Conservation (phyloP, 2,113 vertebrate species). For the Corvus moneduloides region DNA sequence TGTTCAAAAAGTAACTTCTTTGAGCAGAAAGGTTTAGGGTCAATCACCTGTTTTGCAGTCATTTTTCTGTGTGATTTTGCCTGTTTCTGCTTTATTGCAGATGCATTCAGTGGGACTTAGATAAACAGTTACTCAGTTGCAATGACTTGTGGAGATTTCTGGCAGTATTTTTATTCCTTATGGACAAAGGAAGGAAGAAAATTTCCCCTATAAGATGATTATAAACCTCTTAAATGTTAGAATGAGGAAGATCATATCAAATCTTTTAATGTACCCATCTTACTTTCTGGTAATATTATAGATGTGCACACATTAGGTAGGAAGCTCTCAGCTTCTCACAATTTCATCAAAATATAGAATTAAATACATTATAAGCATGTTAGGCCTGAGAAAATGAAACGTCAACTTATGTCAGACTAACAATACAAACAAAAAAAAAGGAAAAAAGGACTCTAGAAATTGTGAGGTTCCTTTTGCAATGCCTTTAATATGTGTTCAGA, state of each 20-base stretch:
- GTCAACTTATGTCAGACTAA: neutral
- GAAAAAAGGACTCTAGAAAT: neutral
- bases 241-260: neutral
- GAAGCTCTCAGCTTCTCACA: neutral
- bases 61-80: neutral
- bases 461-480: neutral
- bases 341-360: neutral
- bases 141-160: neutral
- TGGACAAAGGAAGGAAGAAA: neutral
- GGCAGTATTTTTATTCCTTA: neutral
- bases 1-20: neutral
- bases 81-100: neutral
- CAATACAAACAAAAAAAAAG: neutral
- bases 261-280: neutral
- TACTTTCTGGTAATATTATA: neutral
- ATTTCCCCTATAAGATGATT: neutral
- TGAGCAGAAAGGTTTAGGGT: neutral
- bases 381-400: neutral
- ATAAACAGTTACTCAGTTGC: neutral
- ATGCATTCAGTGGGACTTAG: neutral
- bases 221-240: neutral
- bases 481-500: neutral
- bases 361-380: neutral
- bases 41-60: neutral
- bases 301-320: neutral